Conservation (phyloP, 2,797 vertebrate genomes). For the Gymnothorax reevesii region DNA sequence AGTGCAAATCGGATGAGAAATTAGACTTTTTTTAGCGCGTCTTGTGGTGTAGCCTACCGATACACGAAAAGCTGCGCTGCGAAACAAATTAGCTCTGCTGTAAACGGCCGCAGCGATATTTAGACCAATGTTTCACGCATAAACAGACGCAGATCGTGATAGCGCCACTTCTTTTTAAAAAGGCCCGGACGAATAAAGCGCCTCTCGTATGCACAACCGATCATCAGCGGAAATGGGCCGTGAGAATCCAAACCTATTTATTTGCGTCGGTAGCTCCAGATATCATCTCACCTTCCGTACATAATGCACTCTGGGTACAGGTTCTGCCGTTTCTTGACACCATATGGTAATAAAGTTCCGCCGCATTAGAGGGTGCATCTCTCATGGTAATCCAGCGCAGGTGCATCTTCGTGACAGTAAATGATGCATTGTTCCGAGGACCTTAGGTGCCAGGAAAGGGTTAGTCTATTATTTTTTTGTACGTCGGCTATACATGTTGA, state of each 20-base stretch:
- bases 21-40: constrained; percentile 34
- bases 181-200: constrained; percentile 13
- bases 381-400: constrained; percentile 17
- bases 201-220: not conserved
- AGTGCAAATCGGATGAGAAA: constrained; percentile 50
- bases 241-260: not conserved
- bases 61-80: constrained; percentile 6
- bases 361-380: constrained; percentile 5
- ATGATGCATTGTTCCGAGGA: constrained; percentile 31
- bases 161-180: not conserved
- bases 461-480: not conserved
- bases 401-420: constrained; percentile 1
- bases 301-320: not conserved
- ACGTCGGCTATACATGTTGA: too few species aligned
- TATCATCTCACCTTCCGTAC: not conserved
- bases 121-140: constrained; percentile 16
- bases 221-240: constrained; percentile 5
- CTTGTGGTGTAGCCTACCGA: constrained; percentile 15
- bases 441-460: constrained; percentile 7
- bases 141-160: not conserved
- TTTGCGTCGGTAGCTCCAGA: not conserved
- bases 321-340: constrained; percentile 3
- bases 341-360: constrained; percentile 15
- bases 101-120: not conserved
- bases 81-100: not conserved